Evolutionary conservation across 2,888 invertebrate genomes (phyloP), one percentile per base, ranked within the genome.

Genomic region (Nephrotoma flavescens): DNA sequence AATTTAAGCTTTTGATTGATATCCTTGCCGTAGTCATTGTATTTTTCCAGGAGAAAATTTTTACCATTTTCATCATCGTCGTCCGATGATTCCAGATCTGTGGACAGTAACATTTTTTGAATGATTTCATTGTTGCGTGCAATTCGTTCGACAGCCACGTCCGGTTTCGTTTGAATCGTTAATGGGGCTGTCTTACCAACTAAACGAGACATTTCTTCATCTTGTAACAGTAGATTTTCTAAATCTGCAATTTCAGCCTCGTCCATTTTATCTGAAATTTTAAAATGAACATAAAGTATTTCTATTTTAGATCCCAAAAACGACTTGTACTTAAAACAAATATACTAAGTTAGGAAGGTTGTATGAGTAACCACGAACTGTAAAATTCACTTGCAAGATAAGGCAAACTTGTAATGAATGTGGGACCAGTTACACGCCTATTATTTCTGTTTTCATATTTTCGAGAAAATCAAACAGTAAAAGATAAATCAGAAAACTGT

Each of bases 161-260:
- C 84, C 1, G 71, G 57, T 31, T 86, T 41, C 15, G 9, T 44
- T 83, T 15, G 19, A 15, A 7, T 86, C 6, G 0, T 57, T 42
- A 6, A 42, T 19, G 0, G n/a, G 45, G 44, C 45, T n/a, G 86
- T 87, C 41, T 19, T 41, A 31, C 2, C 31, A 19, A 86, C 31
- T 6, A 86, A 47, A 5, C 44, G 86, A n/a, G 88, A 88, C 6
- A 88, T 88, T 45, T 88, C 88, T 19, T 89, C 89, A 47, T 89
- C 89, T 4, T 88, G 89, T 45, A 88, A 89, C 0, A 91, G 88
- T 4, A 91, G 87, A 87, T 90, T 89, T 87, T 90, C 91, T 19
- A 91, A 87, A 2, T 89, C 90, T 87, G 89, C 86, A 42, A 90
- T 87, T 87, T 90, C 87, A 71, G 83, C 52, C 6, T 88, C 91